A percentile compares a stretch with the other conserved stretches of the same genome.
These are phyloP conservation scores for Polia nebulosa DNA, from an alignment of 2,888 invertebrate species.

Conservation along the genomic window DNA sequence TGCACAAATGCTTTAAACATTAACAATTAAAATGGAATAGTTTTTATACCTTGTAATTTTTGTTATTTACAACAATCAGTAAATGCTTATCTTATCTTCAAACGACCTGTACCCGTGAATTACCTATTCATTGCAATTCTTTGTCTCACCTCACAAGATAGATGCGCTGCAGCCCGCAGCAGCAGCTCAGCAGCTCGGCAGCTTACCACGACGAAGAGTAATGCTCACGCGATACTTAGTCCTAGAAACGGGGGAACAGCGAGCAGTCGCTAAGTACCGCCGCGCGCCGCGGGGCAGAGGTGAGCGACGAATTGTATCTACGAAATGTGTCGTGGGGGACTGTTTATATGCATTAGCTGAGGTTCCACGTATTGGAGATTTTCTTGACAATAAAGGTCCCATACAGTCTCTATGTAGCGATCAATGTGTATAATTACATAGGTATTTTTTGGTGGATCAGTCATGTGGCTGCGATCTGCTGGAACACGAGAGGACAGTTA, in stretches of 20 bases:
- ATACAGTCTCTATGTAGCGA: not conserved
- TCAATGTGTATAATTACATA: not conserved
- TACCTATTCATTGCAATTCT: not conserved
- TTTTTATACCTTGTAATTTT: too few relatives aligned
- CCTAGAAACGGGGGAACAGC: conserved; percentile 2
- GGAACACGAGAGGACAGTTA: too few relatives aligned
- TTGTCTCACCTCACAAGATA: conserved; percentile 8
- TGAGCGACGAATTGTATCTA: not conserved
- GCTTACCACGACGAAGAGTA: conserved; percentile 50
- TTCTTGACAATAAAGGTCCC: not conserved
- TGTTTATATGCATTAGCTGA: conserved; percentile 30
- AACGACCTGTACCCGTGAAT: conserved; percentile 2
- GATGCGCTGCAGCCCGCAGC: conserved; percentile 15
- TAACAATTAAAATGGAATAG: too few relatives aligned
- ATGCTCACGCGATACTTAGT: conserved; percentile 26
- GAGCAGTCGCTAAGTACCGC: conserved; percentile 33
- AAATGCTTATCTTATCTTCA: not conserved
- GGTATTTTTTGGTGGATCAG: not conserved
- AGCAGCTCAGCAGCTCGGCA: conserved; percentile 29
- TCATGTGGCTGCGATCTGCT: too few relatives aligned
- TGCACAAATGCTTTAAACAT: too few relatives aligned
- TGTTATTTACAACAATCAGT: not conserved
- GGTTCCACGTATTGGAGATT: not conserved
- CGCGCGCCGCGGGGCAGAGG: conserved; percentile 5
- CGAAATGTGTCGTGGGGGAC: not conserved